Evolutionary conservation across 2,113 vertebrate genomes (phyloP).

Genomic region (Toxotes chatareus): DNA sequence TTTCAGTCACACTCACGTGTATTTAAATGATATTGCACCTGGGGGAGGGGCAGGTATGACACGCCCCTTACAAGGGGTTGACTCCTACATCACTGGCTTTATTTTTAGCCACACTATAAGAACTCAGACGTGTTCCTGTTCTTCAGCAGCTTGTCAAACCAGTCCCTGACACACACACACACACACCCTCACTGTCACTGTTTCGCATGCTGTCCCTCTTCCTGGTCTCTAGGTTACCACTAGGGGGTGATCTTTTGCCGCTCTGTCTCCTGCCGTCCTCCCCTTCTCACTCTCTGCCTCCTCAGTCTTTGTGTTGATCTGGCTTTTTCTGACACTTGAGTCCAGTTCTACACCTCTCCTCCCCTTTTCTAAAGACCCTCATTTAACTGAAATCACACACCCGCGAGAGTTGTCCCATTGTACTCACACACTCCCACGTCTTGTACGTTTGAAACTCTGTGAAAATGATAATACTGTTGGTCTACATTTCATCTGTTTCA

Average conservation of each 20-base stretch:
- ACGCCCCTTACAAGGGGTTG: conserved; percentile 17
- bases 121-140: conserved; percentile 54
- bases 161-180: conserved; percentile 2
- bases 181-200: neutral
- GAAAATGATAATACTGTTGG: neutral
- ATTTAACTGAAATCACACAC: neutral
- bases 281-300: neutral
- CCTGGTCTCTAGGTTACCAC: conserved; percentile 41
- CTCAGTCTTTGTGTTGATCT: conserved; percentile 64
- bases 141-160: conserved; percentile 21
- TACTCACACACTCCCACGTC: neutral
- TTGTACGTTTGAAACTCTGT: neutral
- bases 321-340: conserved; percentile 26
- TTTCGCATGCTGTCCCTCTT: neutral
- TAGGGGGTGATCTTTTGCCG: conserved; percentile 72
- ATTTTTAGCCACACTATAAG: conserved; percentile 77
- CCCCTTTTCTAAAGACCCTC: neutral
- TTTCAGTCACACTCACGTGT: neutral
- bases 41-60: neutral
- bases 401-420: neutral
- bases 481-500: neutral
- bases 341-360: neutral
- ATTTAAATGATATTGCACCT: neutral
- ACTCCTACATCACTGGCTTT: conserved; percentile 43
- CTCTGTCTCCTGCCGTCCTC: conserved; percentile 11